Evolutionary conservation across 2,113 vertebrate species (phyloP).

Genomic region (Morone saxatilis): DNA sequence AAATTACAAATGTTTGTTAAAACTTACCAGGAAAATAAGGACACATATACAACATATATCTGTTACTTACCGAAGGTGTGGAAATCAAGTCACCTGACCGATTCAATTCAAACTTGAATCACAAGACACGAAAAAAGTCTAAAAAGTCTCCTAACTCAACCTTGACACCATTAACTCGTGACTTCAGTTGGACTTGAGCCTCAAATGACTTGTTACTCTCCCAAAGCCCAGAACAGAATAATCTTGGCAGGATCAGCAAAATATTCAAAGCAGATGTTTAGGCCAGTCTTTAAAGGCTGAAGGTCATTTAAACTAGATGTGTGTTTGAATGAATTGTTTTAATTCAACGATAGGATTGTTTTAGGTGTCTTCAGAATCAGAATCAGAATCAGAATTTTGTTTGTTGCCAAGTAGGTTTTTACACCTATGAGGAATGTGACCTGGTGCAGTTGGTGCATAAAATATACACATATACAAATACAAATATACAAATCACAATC

Average conservation of each 20-base stretch:
- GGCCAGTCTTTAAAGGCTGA: neutral
- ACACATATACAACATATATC: neutral
- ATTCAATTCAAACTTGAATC: neutral
- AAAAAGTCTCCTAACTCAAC: neutral
- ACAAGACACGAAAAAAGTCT: neutral
- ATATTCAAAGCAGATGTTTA: neutral
- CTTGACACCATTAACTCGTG: neutral
- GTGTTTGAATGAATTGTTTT: neutral
- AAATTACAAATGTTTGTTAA: neutral
- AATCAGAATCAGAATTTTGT: too few species aligned
- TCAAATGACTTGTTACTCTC: conserved; percentile 4
- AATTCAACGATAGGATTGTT: neutral
- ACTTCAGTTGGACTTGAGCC: neutral
- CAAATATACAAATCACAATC: too few species aligned
- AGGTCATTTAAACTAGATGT: neutral
- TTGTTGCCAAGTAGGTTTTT: too few species aligned
- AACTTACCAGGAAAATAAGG: neutral
- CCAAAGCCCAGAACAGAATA: conserved; percentile 6
- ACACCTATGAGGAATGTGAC: too few species aligned
- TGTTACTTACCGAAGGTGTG: neutral
- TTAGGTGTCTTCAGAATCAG: neutral
- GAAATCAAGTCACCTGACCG: neutral
- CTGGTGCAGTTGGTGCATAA: too few species aligned
- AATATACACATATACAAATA: too few species aligned
- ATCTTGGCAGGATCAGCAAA: neutral